These are phyloP conservation scores for Megaustenia siamemsis DNA, from an alignment of 2,888 invertebrate species.

Conservation along the genomic window DNA sequence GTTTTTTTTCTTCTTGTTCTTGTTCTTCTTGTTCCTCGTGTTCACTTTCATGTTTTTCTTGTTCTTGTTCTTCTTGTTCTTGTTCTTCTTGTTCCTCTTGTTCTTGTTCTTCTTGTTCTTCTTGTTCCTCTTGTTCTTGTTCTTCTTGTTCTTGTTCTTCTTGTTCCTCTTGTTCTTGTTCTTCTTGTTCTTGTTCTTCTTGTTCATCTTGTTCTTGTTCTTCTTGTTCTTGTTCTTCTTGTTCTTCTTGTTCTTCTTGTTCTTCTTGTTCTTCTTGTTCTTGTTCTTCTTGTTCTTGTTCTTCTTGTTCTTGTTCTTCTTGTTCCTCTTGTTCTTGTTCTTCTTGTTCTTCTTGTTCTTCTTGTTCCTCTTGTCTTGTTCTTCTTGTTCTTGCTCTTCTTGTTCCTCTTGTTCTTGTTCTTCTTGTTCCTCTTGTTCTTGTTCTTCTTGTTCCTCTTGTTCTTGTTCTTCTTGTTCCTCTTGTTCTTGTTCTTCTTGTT, in stretches of 20 bases:
- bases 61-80: too few relatives aligned
- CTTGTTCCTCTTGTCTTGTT: background rate
- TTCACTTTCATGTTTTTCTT: too few relatives aligned
- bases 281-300: constrained; percentile 18
- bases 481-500: background rate
- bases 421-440: background rate
- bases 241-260: constrained; percentile 1
- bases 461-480: background rate
- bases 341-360: constrained; percentile 6
- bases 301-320: constrained; percentile 14
- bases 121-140: too few relatives aligned
- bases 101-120: too few relatives aligned
- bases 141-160: background rate
- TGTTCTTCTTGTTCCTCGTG: too few relatives aligned
- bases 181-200: background rate
- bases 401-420: background rate
- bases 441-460: background rate
- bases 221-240: background rate
- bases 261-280: background rate
- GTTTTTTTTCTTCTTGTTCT: too few relatives aligned
- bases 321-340: background rate
- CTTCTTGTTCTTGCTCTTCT: background rate
- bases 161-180: background rate
- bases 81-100: too few relatives aligned
- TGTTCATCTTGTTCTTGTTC: background rate